Base-by-base conservation (phyloP, 2,888 invertebrate species). In the Ichneumoninae sp. region DNA sequence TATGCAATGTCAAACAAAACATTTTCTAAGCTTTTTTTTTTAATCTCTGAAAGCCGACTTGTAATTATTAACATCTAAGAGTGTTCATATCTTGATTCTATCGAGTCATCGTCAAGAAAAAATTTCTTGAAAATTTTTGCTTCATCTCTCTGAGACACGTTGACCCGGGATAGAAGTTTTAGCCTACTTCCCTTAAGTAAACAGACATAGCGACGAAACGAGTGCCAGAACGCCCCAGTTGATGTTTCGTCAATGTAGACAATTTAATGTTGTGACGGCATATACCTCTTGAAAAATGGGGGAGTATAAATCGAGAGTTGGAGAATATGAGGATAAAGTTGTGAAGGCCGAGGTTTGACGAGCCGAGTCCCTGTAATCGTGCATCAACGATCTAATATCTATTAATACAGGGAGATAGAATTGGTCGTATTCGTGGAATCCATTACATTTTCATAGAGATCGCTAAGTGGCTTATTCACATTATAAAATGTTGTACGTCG, bases 401-500 rank as follows among this genome's bases (percentile, higher is more conserved):
- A 62, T 6, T 62, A 66, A 62, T 66, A 72, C 74, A 66, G 71
- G 75, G 79, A 60, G 65, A 76, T 76, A 79, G 65, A 82, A 44
- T 69, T 57, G 60, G 44, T 60, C 70, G 50, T 44, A 44, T 57
- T 57, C 26, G 13, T 62, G 26, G 60, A 26, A 26, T 62, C 60
- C 30, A 62, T 62, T 62, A 62, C 60, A 62, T 26, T 62, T 30
- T 16, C 30, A 62, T 62, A 33, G 33, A 30, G 30, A 16, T 62
- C 19, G 47, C 60, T 47, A 72, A 71, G 68, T 84, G 79, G 60
- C 50, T 71, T 79, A 77, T 81, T 82, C 79, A 72, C 79, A 79
- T 79, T 84, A 82, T 71, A 84, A 84, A 84, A 84, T 70, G 77
- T 84, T 81, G 84, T 84, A 82, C 84, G 84, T 84, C 78, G 60